These are phyloP conservation scores for Perca schrenkii DNA, from an alignment of 2,113 vertebrate genomes.

Conservation along the genomic window DNA sequence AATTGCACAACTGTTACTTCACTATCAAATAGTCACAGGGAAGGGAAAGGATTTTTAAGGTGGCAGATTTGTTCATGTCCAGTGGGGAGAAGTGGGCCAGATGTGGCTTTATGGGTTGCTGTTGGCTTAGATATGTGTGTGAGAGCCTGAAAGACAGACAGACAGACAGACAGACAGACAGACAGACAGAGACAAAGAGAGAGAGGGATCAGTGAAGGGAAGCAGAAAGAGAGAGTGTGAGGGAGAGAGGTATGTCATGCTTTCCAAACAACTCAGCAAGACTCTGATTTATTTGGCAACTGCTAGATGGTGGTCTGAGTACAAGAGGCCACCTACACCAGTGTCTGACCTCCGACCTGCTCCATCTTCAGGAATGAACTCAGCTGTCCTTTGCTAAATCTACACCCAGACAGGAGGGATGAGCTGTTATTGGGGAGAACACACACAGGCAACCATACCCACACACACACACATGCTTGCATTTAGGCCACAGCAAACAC, in stretches of 20 bases:
- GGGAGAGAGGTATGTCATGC: conserved; percentile 41
- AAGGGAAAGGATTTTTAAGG: conserved; percentile 38
- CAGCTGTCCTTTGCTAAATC: conserved; percentile 70
- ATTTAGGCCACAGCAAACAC: conserved; percentile 16
- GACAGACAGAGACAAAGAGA: conserved; percentile 14
- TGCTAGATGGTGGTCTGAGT: conserved; percentile 66
- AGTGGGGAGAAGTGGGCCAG: conserved; percentile 41
- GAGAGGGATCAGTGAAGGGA: conserved; percentile 8
- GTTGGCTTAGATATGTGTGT: conserved; percentile 40
- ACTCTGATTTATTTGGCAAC: conserved; percentile 69
- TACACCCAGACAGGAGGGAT: conserved; percentile 36
- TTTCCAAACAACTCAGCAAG: conserved; percentile 65
- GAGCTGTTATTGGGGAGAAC: conserved; percentile 30
- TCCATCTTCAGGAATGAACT: conserved; percentile 54
- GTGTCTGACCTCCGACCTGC: conserved; percentile 55
- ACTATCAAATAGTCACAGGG: not conserved
- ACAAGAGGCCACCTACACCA: conserved; percentile 69
- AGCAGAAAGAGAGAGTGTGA: conserved; percentile 34
- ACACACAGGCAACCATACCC: conserved; percentile 19
- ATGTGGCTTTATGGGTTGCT: conserved; percentile 55
- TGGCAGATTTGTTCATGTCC: conserved; percentile 44
- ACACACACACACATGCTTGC: conserved; percentile 8
- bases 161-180: conserved; percentile 8
- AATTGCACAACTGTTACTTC: not conserved
- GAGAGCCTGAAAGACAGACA: conserved; percentile 2